Base-by-base conservation (phyloP, 2,888 invertebrate species). In the Tribolium freemani region DNA sequence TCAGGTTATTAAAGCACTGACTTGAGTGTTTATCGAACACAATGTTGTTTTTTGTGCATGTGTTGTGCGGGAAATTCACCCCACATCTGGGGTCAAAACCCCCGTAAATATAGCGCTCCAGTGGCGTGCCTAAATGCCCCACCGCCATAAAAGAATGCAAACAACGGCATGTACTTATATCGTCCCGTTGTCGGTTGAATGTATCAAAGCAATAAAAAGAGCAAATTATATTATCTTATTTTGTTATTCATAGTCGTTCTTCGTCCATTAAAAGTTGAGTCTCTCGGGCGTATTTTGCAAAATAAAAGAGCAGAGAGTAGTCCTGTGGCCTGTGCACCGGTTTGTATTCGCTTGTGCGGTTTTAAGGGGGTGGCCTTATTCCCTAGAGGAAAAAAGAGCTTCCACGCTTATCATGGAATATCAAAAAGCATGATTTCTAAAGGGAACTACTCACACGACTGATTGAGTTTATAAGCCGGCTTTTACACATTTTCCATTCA, bases 201-300 rank as follows among this genome's bases (percentile, higher is more conserved):
- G 72, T 78, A 76, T 78, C 78, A 76, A 75, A 73, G 77, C 77
- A 79, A 78, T 78, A 78, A 82, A 80, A 81, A 79, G 76, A 68
- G 75, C 75, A 82, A 83, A 83, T 83, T 79, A 81, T 82, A 82
- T 83, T 83, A 82, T 81, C 79, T 81, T 81, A 83, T 82, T 82
- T 83, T 81, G 82, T 82, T 83, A 84, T 84, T 83, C 83, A 83
- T 81, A 78, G 82, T 78, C 78, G 80, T 82, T 79, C 80, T 78
- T 78, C 81, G 79, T 81, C 82, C 82, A 83, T 84, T 83, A 83
- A 83, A 84, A 83, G 80, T 83, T 83, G 73, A 75, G 78, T 80
- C 83, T 78, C 82, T 69, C 51, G 83, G 82, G 83, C 77, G 82
- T 80, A 79, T 82, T 83, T 82, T 82, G 79, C 77, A 80, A 81